These are phyloP conservation scores for Echinarachnius parma DNA, from an alignment of 53 echinoderm and acorn worm genomes.

Conservation along the genomic window DNA sequence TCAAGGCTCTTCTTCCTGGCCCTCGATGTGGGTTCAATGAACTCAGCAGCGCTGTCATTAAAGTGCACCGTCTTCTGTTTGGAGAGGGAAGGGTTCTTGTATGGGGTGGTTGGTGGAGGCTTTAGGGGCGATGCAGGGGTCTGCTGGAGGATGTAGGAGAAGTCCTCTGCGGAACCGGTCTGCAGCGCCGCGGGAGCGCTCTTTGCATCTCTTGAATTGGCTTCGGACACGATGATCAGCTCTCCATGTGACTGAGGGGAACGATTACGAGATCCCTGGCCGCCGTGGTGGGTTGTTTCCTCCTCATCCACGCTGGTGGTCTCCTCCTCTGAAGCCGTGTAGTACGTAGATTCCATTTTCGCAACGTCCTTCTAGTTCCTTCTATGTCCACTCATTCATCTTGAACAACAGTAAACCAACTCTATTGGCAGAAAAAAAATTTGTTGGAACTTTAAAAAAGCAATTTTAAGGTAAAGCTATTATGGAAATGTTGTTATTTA, in stretches of 20 bases:
- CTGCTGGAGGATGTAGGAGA: constrained; percentile 16
- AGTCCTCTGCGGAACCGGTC: constrained; percentile 31
- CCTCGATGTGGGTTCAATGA: constrained; percentile 67
- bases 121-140: neutral
- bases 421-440: too few relatives aligned
- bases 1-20: constrained; percentile 79
- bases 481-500: too few relatives aligned
- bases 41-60: constrained; percentile 59
- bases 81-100: neutral
- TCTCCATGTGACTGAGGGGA: constrained; percentile 39
- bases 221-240: constrained; percentile 31
- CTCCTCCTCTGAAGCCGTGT: constrained; percentile 19
- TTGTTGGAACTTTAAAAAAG: neutral
- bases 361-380: neutral
- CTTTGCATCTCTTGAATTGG: constrained; percentile 52
- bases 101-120: neutral
- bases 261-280: neutral
- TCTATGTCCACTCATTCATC: too few relatives aligned
- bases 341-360: constrained; percentile 6
- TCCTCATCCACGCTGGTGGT: neutral
- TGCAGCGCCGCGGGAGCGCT: constrained; percentile 77
- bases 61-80: constrained; percentile 66
- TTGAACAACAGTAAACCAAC: too few relatives aligned
- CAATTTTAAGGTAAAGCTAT: too few relatives aligned
- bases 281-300: neutral